phyloP scores from a whole-genome alignment of 2,888 invertebrate species.

The Drosophila dives region DNA sequence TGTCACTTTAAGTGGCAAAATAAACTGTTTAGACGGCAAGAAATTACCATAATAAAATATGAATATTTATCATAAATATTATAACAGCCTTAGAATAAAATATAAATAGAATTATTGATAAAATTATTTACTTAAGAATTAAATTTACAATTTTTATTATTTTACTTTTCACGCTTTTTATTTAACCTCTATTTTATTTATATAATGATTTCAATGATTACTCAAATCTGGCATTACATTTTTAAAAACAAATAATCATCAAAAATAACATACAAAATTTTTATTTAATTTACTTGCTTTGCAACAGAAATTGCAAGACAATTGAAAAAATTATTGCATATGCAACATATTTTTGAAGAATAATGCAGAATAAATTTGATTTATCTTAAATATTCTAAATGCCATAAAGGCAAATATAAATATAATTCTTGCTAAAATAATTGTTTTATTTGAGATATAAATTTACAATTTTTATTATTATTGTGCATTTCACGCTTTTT shows the following conservation, averaged over 20 bases:
- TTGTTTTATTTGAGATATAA: too few species aligned
- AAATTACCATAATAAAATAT: not conserved
- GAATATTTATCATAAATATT: not conserved
- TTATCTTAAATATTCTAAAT: not conserved
- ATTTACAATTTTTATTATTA: too few species aligned
- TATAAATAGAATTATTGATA: not conserved
- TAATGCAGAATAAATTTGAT: not conserved
- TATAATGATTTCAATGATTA: not conserved
- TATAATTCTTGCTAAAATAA: too few species aligned
- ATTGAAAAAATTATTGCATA: constrained; percentile 6
- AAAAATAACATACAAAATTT: not conserved
- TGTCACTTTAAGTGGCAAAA: constrained; percentile 8
- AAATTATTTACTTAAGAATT: not conserved
- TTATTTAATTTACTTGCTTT: not conserved
- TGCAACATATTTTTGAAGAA: not conserved
- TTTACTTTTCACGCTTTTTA: not conserved
- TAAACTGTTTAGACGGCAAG: not conserved
- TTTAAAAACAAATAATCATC: not conserved
- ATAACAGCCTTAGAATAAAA: not conserved
- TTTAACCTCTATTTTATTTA: not conserved
- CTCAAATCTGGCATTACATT: not conserved
- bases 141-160: not conserved
- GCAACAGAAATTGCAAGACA: not conserved
- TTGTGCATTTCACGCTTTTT: too few species aligned
- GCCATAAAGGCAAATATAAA: too few species aligned